These are phyloP conservation scores for Lethenteron reissneri DNA, from an alignment of 2,113 vertebrate genomes.

Conservation along the genomic window DNA sequence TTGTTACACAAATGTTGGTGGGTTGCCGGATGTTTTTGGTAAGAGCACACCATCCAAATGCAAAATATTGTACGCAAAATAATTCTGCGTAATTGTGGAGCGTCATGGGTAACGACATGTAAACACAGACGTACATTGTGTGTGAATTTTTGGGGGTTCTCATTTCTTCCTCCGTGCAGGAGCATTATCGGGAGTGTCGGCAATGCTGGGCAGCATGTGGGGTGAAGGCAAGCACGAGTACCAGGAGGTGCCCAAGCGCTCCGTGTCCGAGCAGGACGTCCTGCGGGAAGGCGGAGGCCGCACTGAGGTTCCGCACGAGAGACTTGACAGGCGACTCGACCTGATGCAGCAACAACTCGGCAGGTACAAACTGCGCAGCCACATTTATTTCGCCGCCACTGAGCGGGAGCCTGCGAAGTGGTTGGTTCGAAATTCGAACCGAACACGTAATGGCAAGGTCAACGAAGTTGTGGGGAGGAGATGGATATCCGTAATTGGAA, in stretches of 20 bases:
- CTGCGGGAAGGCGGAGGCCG: constrained; percentile 15
- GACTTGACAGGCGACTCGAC: constrained; percentile 62
- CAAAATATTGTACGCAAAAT: no score
- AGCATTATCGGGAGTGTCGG: constrained; percentile 29
- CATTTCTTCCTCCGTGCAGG: constrained; percentile 16
- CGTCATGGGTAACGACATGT: no score
- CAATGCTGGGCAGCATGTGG: constrained; percentile 44
- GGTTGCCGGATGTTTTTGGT: no score
- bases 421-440: not conserved
- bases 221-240: constrained; percentile 27
- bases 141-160: no score
- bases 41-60: no score
- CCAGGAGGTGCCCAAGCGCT: constrained; percentile 25
- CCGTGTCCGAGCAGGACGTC: constrained; percentile 23
- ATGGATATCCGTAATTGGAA: constrained; percentile 2
- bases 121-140: no score
- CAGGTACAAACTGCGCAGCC: constrained; percentile 25
- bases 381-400: no score
- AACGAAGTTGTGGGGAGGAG: no score
- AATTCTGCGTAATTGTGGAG: no score
- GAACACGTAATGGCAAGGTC: no score
- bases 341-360: constrained; percentile 66
- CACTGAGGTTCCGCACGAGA: constrained; percentile 23
- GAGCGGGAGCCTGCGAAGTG: no score
- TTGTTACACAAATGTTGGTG: no score